These are phyloP conservation scores for Laticauda laticaudata DNA, from an alignment of 2,113 vertebrate genomes.

Conservation along the genomic window DNA sequence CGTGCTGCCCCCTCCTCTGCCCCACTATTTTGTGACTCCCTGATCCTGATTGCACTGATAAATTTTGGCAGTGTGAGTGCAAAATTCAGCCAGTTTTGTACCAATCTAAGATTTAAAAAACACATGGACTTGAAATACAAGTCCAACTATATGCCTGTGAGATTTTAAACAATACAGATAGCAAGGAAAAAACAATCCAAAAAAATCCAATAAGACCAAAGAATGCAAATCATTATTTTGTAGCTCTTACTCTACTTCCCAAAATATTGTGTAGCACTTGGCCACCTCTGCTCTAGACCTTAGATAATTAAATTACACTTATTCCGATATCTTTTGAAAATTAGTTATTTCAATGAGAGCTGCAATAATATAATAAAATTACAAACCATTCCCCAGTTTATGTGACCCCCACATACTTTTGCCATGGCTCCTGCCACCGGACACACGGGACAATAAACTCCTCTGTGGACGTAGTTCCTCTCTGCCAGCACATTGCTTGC, in stretches of 20 bases:
- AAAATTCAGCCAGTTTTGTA: not conserved
- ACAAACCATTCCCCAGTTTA: not conserved
- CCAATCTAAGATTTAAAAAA: not conserved
- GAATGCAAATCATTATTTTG: not conserved
- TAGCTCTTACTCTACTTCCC: not conserved
- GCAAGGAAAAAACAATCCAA: not conserved
- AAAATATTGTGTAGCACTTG: not conserved
- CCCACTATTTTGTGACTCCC: not conserved
- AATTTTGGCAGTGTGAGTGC: not conserved
- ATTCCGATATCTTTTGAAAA: no score
- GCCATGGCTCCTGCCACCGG: slow-evolving; percentile 87
- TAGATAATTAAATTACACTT: not conserved
- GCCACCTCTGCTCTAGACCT: no score
- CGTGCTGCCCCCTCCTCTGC: not conserved
- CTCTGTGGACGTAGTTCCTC: no score
- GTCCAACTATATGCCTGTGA: not conserved
- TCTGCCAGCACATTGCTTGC: slow-evolving; percentile 88
- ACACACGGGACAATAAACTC: no score
- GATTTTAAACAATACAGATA: not conserved
- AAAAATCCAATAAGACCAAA: not conserved
- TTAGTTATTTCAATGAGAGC: not conserved
- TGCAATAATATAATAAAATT: not conserved
- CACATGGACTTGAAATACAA: not conserved
- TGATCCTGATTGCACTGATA: not conserved
- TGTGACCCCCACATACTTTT: slow-evolving; percentile 79